phyloP scores from a whole-genome alignment of 2,113 vertebrate species.

The Antigone vipio region DNA sequence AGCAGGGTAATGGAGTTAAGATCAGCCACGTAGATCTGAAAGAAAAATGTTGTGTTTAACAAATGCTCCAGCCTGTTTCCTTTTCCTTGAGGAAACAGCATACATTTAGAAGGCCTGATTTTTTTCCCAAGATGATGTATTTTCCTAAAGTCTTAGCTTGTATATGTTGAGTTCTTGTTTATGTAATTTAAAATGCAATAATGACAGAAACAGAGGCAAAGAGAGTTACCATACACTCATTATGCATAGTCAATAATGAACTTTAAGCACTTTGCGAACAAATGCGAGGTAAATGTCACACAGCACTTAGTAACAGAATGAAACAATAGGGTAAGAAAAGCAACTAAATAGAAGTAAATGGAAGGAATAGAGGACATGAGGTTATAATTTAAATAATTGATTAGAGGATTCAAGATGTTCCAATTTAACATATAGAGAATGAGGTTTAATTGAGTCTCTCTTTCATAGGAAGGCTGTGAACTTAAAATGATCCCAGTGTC shows the following conservation, averaged over 20 bases:
- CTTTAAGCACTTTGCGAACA: background rate
- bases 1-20: slow-evolving; percentile 31
- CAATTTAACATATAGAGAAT: background rate
- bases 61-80: background rate
- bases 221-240: background rate
- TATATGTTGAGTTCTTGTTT: background rate
- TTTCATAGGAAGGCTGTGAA: background rate
- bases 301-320: background rate
- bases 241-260: slow-evolving; percentile 21
- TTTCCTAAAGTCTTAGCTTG: background rate
- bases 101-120: background rate
- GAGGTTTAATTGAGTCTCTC: background rate
- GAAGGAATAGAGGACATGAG: background rate
- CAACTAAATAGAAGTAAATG: background rate
- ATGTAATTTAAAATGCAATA: background rate
- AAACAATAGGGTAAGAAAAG: background rate
- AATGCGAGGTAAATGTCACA: slow-evolving; percentile 4
- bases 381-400: slow-evolving; percentile 21
- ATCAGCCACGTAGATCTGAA: slow-evolving; percentile 4
- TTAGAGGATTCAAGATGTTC: background rate
- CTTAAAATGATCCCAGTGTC: background rate
- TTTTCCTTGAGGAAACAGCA: background rate
- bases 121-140: background rate
- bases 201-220: background rate
- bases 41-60: slow-evolving; percentile 31